Evolutionary conservation across 2,797 vertebrate genomes (phyloP).

Genomic region (Ambastaia sidthimunki): DNA sequence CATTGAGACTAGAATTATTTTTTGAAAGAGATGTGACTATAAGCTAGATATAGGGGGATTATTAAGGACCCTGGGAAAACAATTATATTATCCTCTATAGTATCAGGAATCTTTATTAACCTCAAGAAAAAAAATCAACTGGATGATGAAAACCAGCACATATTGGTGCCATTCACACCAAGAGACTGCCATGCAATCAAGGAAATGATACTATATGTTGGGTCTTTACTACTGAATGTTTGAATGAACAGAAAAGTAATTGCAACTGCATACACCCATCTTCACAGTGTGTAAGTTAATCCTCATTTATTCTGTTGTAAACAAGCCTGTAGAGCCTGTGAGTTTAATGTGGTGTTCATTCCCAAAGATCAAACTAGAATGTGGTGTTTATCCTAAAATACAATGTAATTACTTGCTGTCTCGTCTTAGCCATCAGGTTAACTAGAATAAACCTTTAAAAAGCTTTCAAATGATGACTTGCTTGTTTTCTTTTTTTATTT

Average conservation of each 20-base stretch:
- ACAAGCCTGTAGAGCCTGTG: conserved; percentile 52
- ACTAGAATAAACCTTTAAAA: conserved; percentile 69
- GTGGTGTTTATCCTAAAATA: conserved; percentile 48
- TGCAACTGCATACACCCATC: conserved; percentile 32
- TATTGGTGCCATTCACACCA: conserved; percentile 30
- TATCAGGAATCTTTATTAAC: conserved; percentile 79
- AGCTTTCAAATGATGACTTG: conserved; percentile 27
- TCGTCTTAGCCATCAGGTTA: conserved; percentile 79
- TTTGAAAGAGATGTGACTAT: conserved; percentile 49
- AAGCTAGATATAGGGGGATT: conserved; percentile 58
- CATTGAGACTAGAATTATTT: conserved; percentile 58
- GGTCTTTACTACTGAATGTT: conserved; percentile 53
- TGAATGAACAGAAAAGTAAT: conserved; percentile 35
- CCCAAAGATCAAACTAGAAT: conserved; percentile 71
- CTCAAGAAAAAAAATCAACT: conserved; percentile 77
- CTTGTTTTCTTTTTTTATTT: conserved; percentile 41
- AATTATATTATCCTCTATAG: conserved; percentile 74
- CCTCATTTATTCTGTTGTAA: conserved; percentile 53
- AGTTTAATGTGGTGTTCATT: conserved; percentile 70
- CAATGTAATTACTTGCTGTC: conserved; percentile 73
- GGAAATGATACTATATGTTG: not conserved
- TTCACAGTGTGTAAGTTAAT: conserved; percentile 38
- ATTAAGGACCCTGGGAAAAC: conserved; percentile 71
- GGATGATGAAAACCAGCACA: conserved; percentile 54
- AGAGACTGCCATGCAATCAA: conserved; percentile 37